Base-by-base conservation (phyloP, 2,113 vertebrate species). In the Ornithorhynchus anatinus region DNA sequence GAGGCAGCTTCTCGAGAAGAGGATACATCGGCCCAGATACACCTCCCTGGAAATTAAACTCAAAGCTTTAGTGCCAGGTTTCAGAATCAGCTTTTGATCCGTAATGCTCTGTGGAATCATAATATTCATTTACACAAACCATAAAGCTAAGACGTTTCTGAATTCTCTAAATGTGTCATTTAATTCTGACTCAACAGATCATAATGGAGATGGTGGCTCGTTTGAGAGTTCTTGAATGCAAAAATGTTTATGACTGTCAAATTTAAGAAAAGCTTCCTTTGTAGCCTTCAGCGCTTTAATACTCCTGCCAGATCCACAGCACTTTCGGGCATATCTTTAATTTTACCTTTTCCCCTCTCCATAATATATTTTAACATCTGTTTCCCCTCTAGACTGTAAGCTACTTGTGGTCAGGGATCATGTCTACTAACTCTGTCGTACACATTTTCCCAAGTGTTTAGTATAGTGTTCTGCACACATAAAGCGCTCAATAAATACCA, bases 61-160 rank as follows among this genome's bases (percentile, higher is more conserved):
- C 56, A 61, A 69, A 42, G 47, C 39, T 71, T 52, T 38, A n/a
- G 29, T 76, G 39, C 10, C 64, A 19, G 42, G 56, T 56, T 74
- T 80, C 57, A 59, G 50, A 36, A 69, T 61, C 7, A 1, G 51
- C 53, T 59, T 76, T 61, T 38, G 51, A 58, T 70, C 43, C 51
- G 8, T 36, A 36, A 48, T 71, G 37, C 50, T 33, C 47, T 8
- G 11, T 64, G 61, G 74, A 86, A 75, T 65, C 44, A 44, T 37
- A 64, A 31, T 44, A 75, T 81, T 79, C 79, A 80, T 81, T 81
- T 77, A 75, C 37, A 57, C 57, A 62, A 78, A 69, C 66, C 23
- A 16, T 54, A 79, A 82, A 75, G 52, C 33, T 23, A 12, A 61
- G n/a, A 31, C 52, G 27, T 50, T 56, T 79, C 52, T 64, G 50